Evolutionary conservation across 2,797 vertebrate species (phyloP), one percentile per base, ranked within the genome.

Genomic region (Eptatretus atami): DNA sequence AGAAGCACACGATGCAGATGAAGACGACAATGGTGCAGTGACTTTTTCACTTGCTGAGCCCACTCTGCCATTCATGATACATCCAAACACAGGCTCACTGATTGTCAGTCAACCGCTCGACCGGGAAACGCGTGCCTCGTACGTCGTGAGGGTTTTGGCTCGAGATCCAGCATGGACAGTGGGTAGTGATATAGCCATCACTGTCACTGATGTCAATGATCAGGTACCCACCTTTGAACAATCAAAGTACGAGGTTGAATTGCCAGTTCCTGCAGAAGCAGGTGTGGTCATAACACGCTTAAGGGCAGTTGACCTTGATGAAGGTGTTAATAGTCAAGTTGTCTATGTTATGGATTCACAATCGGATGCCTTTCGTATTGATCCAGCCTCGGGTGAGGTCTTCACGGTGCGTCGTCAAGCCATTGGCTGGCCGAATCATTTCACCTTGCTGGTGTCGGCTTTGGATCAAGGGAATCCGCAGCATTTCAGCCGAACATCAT

Each of bases 161-260:
- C 90, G 90, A 10, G 90, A 99, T 73, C 95, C 84, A 0, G 88
- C 90, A 11, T 99, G 92, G 92, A 93, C 90, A 0, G 92, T 99
- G 3, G 94, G 86, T 74, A 99, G 90, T 0, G 92, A 95, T 2
- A 84, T 96, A 68, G 92, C 88, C 3, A 73, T 99, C 67, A 90
- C 92, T 69, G 79, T 99, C 64, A 83, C 71, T 0, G 92, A 99
- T 19, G 61, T 95, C 63, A 99, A 98, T 1, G 92, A 99, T 68
- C 98, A 99, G 0, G 75, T 82, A 1, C 92, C 92, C 1, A 77
- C 84, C 64, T 99, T 99, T 68, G 85, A 77, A 65, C 83, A 78
- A 1, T 81, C 92, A 0, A 95, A 90, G 15, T 99, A 99, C 70
- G 92, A 87, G 66, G 74, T 95, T 64, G 86, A 95, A 65, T 92